Evolutionary conservation across 2,113 vertebrate species (phyloP), one percentile per base, ranked within the genome.

Genomic region (Chitala chitala): DNA sequence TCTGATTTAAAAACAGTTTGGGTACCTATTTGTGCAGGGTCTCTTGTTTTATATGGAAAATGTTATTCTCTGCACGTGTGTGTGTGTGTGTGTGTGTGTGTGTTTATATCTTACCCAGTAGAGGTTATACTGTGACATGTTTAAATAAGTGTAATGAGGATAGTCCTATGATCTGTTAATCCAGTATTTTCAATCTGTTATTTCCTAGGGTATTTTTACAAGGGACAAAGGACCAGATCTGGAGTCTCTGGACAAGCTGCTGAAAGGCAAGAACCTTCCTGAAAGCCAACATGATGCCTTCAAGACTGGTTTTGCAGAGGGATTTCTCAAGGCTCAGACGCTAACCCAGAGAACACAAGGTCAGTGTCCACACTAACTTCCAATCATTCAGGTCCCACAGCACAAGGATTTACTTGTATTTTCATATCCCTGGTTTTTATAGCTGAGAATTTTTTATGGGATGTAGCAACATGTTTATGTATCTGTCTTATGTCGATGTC

Each of bases 261-360:
- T 95, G 79, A 98, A 95, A 89, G 94, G 81, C 65, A 96, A 92
- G 86, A 96, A 94, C 76, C 84, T 98, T 82, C 93, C 95, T 0
- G 92, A 97, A 65, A 93, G 86, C 72, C 95, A 98, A 42, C 94
- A 97, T 69, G 95, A 99, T 76, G 87, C 93, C 58, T 99, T 98
- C 87, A 98, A 98, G 88, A 95, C 90, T 76, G 96, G 97, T 61
- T 99, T 98, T 80, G 93, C 95, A 15, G 97, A 99, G 73, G 96
- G 97, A 40, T 98, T 98, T 86, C 84, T 98, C 77, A 98, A 95
- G 92, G 94, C 96, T 59, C 96, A 98, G 78, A 89, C 92, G 1
- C 86, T 98, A 66, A 92, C 93, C 5, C 96, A 96, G 79, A 94
- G 92, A 86, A 94, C 94, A 33, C 94, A 96, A 84, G 96, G 96